Evolutionary conservation across 2,888 invertebrate genomes (phyloP).

Genomic region (Apocheima hispidaria): DNA sequence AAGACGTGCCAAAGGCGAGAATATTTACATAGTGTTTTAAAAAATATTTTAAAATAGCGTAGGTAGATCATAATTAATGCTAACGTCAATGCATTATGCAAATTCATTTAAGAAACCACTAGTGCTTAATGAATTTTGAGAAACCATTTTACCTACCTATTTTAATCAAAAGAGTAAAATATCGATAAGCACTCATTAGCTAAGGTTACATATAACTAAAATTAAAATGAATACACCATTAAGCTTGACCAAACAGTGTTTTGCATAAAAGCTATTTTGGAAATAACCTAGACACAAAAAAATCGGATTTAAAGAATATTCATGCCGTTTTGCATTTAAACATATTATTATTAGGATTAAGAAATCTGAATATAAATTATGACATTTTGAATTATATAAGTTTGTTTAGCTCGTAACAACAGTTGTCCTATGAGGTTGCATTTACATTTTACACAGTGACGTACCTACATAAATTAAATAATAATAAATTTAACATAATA

Average conservation of each 20-base stretch:
- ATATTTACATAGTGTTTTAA: background rate
- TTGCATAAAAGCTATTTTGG: conserved; percentile 32
- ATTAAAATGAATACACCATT: conserved; percentile 33
- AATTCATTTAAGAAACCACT: conserved; percentile 14
- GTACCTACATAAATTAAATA: no score
- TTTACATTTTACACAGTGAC: background rate
- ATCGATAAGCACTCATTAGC: conserved; percentile 15
- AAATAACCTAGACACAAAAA: conserved; percentile 31
- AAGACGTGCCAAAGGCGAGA: no score
- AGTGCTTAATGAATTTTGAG: conserved; percentile 11
- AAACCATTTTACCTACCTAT: conserved; percentile 5
- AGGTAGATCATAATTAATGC: conserved; percentile 18
- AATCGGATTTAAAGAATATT: conserved; percentile 22
- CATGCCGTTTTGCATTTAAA: conserved; percentile 9
- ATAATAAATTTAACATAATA: no score
- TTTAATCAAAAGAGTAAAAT: conserved; percentile 8
- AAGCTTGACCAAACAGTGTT: conserved; percentile 34
- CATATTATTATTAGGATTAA: conserved; percentile 8
- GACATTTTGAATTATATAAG: conserved; percentile 4
- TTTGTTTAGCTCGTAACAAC: background rate
- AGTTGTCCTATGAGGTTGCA: background rate
- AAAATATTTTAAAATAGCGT: conserved; percentile 4
- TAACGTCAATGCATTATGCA: conserved; percentile 23
- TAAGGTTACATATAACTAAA: conserved; percentile 27
- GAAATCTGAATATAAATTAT: conserved; percentile 9